These are phyloP conservation scores for Protonemura montana DNA, from an alignment of 2,888 invertebrate genomes.

Conservation along the genomic window DNA sequence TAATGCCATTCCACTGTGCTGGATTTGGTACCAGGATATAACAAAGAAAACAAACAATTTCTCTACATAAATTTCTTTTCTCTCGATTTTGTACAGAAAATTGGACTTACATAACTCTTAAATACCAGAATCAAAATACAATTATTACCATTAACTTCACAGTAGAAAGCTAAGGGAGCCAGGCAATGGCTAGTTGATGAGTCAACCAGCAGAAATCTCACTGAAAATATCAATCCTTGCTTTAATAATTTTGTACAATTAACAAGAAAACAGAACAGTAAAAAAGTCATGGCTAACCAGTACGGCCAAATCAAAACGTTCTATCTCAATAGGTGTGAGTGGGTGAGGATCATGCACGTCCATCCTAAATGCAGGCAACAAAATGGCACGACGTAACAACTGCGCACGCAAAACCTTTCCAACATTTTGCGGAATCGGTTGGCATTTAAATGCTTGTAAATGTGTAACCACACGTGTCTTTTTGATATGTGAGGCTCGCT, in stretches of 20 bases:
- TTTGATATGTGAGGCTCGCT: conserved; percentile 35
- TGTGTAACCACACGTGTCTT: background rate
- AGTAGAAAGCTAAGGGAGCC: conserved; percentile 1
- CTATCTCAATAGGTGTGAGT: background rate
- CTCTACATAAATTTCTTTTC: conserved; percentile 30
- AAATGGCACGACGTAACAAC: conserved; percentile 12
- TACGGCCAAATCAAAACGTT: background rate
- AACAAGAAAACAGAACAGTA: conserved; percentile 2
- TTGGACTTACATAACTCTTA: conserved; percentile 13
- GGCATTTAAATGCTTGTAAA: background rate
- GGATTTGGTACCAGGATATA: too few species aligned
- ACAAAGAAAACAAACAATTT: background rate
- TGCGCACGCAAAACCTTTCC: background rate
- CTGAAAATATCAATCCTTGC: background rate
- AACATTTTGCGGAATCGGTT: background rate
- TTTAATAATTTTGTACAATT: background rate
- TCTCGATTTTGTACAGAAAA: conserved; percentile 37
- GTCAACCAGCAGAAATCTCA: background rate
- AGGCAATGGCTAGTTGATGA: background rate
- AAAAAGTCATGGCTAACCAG: conserved; percentile 12
- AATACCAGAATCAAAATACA: conserved; percentile 20
- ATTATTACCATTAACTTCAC: conserved; percentile 23
- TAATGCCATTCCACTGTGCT: too few species aligned
- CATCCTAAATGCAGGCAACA: conserved; percentile 12
- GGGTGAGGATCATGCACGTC: background rate